A percentile compares a stretch with the other conserved stretches of the same genome.
Conservation (phyloP, 2,888 invertebrate genomes). For the Dryobota labecula region DNA sequence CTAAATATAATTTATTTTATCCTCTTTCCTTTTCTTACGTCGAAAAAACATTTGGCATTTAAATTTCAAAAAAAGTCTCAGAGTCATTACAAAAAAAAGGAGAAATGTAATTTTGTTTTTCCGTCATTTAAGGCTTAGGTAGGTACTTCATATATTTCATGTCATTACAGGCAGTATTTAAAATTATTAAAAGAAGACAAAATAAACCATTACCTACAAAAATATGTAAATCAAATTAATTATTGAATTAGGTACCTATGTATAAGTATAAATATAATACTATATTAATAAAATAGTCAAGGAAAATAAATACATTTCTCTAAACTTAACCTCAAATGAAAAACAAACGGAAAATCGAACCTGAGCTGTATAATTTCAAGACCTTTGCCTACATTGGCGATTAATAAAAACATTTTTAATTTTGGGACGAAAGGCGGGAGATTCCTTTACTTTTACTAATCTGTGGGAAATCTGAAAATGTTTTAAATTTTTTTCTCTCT, state of each 20-base stretch:
- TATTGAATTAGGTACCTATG: not conserved
- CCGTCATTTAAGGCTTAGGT: no score
- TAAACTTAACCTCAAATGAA: not conserved
- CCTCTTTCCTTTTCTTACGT: no score
- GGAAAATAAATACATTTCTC: not conserved
- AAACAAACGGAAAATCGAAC: not conserved
- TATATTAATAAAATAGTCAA: not conserved
- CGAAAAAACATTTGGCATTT: not conserved
- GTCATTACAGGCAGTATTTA: not conserved
- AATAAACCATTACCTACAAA: not conserved
- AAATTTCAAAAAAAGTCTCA: not conserved
- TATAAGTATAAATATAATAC: not conserved
- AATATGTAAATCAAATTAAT: not conserved
- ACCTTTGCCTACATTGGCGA: not conserved
- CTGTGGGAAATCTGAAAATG: conserved; percentile 11
- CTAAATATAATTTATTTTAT: no score
- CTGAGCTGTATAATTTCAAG: not conserved
- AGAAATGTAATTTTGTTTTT: not conserved
- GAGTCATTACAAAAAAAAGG: not conserved
- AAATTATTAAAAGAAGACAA: not conserved
- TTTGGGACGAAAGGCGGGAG: conserved; percentile 13
- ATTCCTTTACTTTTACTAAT: conserved; percentile 1
- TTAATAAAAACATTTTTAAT: not conserved
- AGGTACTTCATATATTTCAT: not conserved
- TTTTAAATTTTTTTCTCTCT: not conserved